These are phyloP conservation scores for Pomatostomus ruficeps DNA, from an alignment of 2,113 vertebrate genomes.

Conservation along the genomic window DNA sequence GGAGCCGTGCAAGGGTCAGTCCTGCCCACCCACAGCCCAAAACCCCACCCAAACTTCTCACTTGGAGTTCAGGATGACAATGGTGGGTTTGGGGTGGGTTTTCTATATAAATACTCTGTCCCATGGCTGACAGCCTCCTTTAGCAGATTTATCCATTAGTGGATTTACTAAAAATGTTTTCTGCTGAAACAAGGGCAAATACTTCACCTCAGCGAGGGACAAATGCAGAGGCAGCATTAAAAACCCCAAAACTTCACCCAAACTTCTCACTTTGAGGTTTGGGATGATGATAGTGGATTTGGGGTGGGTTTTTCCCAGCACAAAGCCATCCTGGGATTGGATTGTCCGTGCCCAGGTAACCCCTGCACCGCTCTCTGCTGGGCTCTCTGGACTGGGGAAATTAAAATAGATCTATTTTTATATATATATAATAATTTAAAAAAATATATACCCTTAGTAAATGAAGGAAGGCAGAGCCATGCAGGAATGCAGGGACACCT, in stretches of 20 bases:
- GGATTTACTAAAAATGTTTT: slow-evolving; percentile 31
- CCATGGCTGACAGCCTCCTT: slow-evolving; percentile 2
- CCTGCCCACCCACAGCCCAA: rapidly evolving
- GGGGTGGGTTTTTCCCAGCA: background rate
- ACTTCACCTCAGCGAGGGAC: background rate
- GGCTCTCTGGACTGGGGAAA: background rate
- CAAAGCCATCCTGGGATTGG: rapidly evolving
- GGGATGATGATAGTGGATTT: background rate
- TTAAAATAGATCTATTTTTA: background rate
- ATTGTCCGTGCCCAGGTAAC: background rate
- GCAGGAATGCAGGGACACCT: rapidly evolving
- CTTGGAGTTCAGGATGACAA: background rate
- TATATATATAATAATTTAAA: background rate
- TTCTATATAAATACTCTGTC: slow-evolving; percentile 41
- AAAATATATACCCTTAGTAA: too few relatives aligned
- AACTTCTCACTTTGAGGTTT: background rate
- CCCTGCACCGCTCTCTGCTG: background rate
- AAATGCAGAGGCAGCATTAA: background rate
- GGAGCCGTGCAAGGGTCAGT: background rate
- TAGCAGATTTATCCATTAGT: slow-evolving; percentile 7
- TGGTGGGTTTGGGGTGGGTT: too few relatives aligned
- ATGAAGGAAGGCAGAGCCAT: rapidly evolving
- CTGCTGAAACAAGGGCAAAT: slow-evolving; percentile 16
- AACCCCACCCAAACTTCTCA: background rate
- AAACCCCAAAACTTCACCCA: background rate